Evolutionary conservation across 2,797 vertebrate genomes (phyloP).

Genomic region (Sorex maritimensis): DNA sequence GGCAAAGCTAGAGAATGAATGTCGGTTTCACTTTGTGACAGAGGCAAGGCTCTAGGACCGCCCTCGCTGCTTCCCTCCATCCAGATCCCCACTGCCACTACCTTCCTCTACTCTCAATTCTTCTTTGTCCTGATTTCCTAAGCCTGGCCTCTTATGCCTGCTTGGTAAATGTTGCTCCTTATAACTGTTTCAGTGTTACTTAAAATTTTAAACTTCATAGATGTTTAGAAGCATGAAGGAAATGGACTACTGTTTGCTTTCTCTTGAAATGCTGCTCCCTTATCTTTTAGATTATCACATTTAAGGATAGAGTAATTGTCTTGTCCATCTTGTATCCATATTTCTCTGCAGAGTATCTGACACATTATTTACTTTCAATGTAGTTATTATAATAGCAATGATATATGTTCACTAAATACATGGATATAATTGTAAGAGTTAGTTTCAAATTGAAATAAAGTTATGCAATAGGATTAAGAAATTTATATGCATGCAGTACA

Average conservation of each 20-base stretch:
- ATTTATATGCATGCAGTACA: neutral
- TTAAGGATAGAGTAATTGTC: neutral
- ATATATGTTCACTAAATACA: neutral
- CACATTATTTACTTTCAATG: neutral
- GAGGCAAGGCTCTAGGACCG: neutral
- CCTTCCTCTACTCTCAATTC: neutral
- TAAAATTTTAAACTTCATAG: slow-evolving; percentile 28
- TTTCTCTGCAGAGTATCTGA: slow-evolving; percentile 12
- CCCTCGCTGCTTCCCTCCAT: too few relatives aligned
- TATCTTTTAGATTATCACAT: slow-evolving; percentile 36
- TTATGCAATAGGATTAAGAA: neutral
- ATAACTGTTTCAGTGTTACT: slow-evolving; percentile 13
- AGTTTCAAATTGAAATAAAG: slow-evolving; percentile 59
- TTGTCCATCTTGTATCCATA: neutral
- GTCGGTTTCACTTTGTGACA: slow-evolving; percentile 21
- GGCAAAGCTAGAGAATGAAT: neutral
- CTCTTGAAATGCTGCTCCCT: slow-evolving; percentile 36
- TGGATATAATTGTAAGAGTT: slow-evolving; percentile 5
- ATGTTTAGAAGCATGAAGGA: neutral
- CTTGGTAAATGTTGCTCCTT: slow-evolving; percentile 27
- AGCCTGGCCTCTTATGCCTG: neutral
- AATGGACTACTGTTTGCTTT: neutral
- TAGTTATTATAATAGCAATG: neutral
- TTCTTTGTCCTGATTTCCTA: slow-evolving; percentile 36
- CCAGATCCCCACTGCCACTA: too few relatives aligned